A percentile compares a stretch with the other conserved stretches of the same genome.
phyloP scores from a whole-genome alignment of 2,797 vertebrate genomes.

The Catostomus latipinnis region DNA sequence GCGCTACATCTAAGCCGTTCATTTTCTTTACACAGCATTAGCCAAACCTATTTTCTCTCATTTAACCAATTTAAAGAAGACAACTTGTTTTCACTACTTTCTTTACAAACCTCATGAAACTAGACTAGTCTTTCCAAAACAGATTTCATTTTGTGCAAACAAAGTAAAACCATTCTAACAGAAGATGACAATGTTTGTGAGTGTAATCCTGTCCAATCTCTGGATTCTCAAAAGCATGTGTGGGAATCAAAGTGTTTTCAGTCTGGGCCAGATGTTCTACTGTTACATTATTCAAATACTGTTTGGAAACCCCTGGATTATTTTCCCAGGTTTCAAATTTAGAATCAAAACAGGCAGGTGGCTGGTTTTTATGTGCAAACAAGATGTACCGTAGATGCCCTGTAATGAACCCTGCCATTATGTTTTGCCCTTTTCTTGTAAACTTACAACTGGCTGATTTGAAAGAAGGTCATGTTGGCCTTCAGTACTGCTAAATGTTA shows the following conservation, averaged over 20 bases:
- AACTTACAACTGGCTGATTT: slow-evolving; percentile 6
- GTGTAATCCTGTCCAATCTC: background rate
- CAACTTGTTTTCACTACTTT: background rate
- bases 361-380: background rate
- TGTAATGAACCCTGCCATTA: background rate
- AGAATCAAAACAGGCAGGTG: background rate
- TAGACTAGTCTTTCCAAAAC: background rate
- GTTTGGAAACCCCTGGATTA: background rate
- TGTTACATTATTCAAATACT: background rate
- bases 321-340: background rate
- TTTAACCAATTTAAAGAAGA: background rate
- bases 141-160: background rate
- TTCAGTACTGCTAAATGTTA: slow-evolving; percentile 27
- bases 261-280: background rate
- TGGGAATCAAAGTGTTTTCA: background rate
- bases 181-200: slow-evolving; percentile 1
- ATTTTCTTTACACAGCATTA: background rate
- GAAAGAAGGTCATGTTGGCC: slow-evolving; percentile 2
- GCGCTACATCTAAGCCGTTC: background rate
- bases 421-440: slow-evolving; percentile 12
- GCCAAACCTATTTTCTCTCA: background rate
- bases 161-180: background rate
- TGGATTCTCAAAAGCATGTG: background rate
- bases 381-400: background rate
- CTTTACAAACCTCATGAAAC: background rate